Conservation (phyloP, 2,888 invertebrate genomes). For the Aphodius sticticus region DNA sequence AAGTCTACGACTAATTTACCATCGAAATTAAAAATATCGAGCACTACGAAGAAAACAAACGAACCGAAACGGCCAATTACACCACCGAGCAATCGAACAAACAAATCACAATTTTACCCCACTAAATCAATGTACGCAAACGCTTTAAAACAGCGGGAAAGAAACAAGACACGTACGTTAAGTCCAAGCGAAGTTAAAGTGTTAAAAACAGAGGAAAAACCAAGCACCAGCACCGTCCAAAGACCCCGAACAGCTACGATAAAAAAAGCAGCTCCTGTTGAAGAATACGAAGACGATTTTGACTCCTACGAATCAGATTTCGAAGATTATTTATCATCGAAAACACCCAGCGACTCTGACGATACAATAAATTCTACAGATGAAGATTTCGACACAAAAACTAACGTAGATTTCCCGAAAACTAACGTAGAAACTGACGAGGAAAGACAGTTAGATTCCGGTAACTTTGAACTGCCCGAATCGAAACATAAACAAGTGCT, state of each 20-base stretch:
- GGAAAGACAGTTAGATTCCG: slow-evolving; percentile 67
- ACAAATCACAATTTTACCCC: slow-evolving; percentile 57
- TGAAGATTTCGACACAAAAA: neutral
- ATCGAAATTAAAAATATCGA: slow-evolving; percentile 21
- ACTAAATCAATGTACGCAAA: slow-evolving; percentile 53
- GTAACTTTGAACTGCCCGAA: slow-evolving; percentile 64
- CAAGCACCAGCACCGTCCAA: slow-evolving; percentile 42
- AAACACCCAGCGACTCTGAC: slow-evolving; percentile 38
- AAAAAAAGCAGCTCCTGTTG: slow-evolving; percentile 30
- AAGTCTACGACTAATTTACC: slow-evolving; percentile 17
- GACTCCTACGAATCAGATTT: slow-evolving; percentile 68
- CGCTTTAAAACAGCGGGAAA: slow-evolving; percentile 45
- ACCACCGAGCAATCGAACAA: slow-evolving; percentile 44
- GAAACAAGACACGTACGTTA: slow-evolving; percentile 39
- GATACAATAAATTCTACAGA: neutral
- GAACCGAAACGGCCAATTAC: slow-evolving; percentile 4
- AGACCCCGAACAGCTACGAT: slow-evolving; percentile 58
- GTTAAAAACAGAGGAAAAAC: slow-evolving; percentile 37
- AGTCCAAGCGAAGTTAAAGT: slow-evolving; percentile 41
- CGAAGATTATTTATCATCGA: slow-evolving; percentile 55
- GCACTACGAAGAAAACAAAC: slow-evolving; percentile 10
- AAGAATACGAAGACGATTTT: slow-evolving; percentile 64
- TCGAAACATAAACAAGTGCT: slow-evolving; percentile 55
- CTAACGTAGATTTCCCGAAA: neutral
- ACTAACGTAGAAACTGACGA: slow-evolving; percentile 52